Conservation (phyloP, 1,140 invertebrate species). For the Bicyclus anynana region DNA sequence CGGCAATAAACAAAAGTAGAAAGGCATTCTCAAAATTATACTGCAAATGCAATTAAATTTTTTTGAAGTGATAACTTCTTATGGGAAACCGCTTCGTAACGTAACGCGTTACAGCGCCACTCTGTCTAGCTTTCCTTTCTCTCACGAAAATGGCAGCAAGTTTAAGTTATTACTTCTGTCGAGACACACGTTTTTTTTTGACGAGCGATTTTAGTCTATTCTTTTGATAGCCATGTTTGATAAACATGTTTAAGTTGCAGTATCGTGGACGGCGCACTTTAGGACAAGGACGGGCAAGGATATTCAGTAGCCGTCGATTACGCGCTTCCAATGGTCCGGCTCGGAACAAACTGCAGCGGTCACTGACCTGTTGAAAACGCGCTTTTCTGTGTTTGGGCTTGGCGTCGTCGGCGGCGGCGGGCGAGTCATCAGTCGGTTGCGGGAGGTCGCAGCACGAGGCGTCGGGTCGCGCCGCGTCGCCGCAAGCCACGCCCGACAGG, state of each 20-base stretch:
- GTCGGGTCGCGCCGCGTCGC: slow-evolving; percentile 37
- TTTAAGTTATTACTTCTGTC: too few relatives aligned
- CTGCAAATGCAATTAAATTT: too few relatives aligned
- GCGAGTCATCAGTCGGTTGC: slow-evolving; percentile 42
- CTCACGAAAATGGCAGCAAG: too few relatives aligned
- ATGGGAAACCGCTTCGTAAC: too few relatives aligned
- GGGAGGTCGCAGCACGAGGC: slow-evolving; percentile 45
- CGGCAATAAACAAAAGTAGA: too few relatives aligned
- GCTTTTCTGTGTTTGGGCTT: slow-evolving; percentile 90
- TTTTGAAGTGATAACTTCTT: too few relatives aligned
- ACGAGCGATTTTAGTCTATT: too few relatives aligned
- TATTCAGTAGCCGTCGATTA: not conserved
- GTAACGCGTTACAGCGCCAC: too few relatives aligned
- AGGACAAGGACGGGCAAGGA: not conserved
- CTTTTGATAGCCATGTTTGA: not conserved
- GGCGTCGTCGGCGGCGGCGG: slow-evolving; percentile 47
- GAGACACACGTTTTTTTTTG: too few relatives aligned
- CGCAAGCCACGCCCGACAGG: slow-evolving; percentile 34
- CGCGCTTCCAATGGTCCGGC: slow-evolving; percentile 11
- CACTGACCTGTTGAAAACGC: slow-evolving; percentile 87
- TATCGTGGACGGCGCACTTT: not conserved
- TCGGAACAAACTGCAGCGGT: not conserved
- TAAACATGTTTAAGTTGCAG: not conserved
- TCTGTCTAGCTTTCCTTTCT: too few relatives aligned
- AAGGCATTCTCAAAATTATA: too few relatives aligned